Percentiles rank a stretch among this genome's conserved stretches.
Evolutionary conservation across 1,140 invertebrate species (phyloP).

Genomic region (Gryon sp.): DNA sequence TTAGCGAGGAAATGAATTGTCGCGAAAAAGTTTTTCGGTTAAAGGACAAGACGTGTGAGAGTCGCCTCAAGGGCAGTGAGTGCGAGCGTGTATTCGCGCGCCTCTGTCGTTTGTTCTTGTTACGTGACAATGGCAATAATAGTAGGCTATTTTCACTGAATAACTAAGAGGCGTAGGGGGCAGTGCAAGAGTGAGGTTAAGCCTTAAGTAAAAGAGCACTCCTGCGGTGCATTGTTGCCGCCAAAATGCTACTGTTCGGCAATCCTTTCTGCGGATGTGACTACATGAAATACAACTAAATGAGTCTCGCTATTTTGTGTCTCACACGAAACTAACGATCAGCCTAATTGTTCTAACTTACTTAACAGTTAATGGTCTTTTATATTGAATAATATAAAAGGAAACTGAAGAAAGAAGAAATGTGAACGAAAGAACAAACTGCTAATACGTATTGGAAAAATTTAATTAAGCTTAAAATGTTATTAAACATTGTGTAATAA

Average conservation of each 20-base stretch:
- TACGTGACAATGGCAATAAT: conserved; percentile 67
- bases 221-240: conserved; percentile 72
- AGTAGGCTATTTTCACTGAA: conserved; percentile 68
- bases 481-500: too few species aligned
- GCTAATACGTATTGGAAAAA: too few species aligned
- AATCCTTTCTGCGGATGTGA: conserved; percentile 32
- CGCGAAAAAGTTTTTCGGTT: conserved; percentile 41
- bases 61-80: conserved; percentile 50
- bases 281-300: conserved; percentile 12
- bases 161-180: conserved; percentile 60
- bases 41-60: conserved; percentile 53
- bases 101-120: conserved; percentile 49
- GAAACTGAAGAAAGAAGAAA: too few species aligned
- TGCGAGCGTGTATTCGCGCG: too few species aligned
- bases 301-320: conserved; percentile 14
- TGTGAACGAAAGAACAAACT: too few species aligned
- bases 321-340: conserved; percentile 2
- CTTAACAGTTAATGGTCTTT: too few species aligned
- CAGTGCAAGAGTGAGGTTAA: conserved; percentile 53
- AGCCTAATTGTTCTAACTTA: too few species aligned
- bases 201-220: conserved; percentile 67
- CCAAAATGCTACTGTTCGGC: conserved; percentile 51
- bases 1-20: conserved; percentile 54
- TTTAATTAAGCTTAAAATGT: too few species aligned
- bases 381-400: too few species aligned